These are phyloP conservation scores for Cephalophus harveyi DNA, from an alignment of 2,113 vertebrate genomes.

Conservation along the genomic window DNA sequence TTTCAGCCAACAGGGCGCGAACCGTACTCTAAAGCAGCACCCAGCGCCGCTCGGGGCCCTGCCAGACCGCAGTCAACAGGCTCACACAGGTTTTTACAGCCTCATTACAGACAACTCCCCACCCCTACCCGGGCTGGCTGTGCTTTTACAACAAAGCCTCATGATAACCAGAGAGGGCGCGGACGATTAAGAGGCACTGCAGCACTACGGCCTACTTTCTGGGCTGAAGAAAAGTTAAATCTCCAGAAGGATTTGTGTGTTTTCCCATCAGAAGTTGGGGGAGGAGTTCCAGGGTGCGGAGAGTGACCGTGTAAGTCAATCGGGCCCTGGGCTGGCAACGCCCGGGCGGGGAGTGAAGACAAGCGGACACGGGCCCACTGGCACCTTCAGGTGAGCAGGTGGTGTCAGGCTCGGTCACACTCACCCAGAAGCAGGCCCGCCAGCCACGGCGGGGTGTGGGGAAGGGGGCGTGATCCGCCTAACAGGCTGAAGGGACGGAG, in stretches of 20 bases:
- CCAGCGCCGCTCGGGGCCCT: not conserved
- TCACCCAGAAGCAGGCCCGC: conserved; percentile 43
- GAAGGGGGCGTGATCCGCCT: not conserved
- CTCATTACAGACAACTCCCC: too few relatives aligned
- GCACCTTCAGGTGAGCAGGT: conserved; percentile 22
- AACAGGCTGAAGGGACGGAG: not conserved
- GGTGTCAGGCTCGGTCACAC: conserved; percentile 50
- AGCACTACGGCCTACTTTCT: conserved; percentile 46
- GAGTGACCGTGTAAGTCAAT: not conserved
- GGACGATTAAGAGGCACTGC: not conserved
- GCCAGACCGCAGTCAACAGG: too few relatives aligned
- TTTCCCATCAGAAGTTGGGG: conserved; percentile 40
- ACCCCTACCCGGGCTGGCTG: not conserved
- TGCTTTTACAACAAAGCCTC: conserved; percentile 28
- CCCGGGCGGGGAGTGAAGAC: not conserved
- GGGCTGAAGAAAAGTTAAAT: conserved; percentile 57
- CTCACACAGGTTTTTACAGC: too few relatives aligned
- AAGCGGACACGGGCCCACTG: not conserved
- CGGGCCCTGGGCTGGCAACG: not conserved
- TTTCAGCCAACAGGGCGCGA: not conserved
- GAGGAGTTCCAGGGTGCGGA: not conserved
- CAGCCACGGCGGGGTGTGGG: conserved; percentile 26
- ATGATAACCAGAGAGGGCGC: conserved; percentile 56
- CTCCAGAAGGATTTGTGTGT: not conserved
- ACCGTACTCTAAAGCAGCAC: not conserved